phyloP scores from a whole-genome alignment of 2,113 vertebrate genomes.

The Menidia beryllina region DNA sequence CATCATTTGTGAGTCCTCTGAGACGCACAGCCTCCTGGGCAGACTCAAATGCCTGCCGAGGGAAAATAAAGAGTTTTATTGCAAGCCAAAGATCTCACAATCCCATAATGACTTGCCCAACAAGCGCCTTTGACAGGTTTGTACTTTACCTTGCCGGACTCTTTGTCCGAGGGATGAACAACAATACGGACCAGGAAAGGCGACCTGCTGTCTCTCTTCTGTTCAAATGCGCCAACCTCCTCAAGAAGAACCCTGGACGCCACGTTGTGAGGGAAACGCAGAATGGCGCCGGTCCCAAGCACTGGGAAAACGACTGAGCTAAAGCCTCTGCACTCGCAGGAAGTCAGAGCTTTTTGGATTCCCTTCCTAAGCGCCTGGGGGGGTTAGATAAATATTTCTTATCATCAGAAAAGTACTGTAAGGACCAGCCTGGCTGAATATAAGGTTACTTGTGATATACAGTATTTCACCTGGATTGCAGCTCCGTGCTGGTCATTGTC shows the following conservation, averaged over 20 bases:
- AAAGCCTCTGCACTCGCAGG: constrained; percentile 44
- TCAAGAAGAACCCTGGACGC: constrained; percentile 57
- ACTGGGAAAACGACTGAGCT: constrained; percentile 67
- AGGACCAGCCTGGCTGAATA: neutral
- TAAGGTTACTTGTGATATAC: neutral
- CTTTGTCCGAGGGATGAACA: constrained; percentile 62
- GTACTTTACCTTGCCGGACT: constrained; percentile 57
- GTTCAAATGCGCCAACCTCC: constrained; percentile 53
- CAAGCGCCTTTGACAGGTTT: too few relatives aligned
- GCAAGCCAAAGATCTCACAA: neutral
- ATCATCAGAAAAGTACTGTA: neutral
- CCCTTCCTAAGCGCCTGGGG: constrained; percentile 60
- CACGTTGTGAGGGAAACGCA: constrained; percentile 59
- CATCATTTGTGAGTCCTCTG: constrained; percentile 54
- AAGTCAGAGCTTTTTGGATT: constrained; percentile 35
- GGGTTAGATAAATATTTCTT: neutral
- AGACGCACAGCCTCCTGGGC: constrained; percentile 48
- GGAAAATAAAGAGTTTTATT: neutral
- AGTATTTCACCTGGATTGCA: constrained; percentile 55
- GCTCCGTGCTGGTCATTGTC: constrained; percentile 37
- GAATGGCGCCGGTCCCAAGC: constrained; percentile 55
- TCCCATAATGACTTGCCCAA: too few relatives aligned
- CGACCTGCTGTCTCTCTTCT: neutral
- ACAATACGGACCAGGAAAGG: constrained; percentile 55
- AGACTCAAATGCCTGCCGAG: constrained; percentile 58